Evolutionary conservation across 2,888 invertebrate species (phyloP), one percentile per base, ranked within the genome.

Genomic region (Plebejus anna): DNA sequence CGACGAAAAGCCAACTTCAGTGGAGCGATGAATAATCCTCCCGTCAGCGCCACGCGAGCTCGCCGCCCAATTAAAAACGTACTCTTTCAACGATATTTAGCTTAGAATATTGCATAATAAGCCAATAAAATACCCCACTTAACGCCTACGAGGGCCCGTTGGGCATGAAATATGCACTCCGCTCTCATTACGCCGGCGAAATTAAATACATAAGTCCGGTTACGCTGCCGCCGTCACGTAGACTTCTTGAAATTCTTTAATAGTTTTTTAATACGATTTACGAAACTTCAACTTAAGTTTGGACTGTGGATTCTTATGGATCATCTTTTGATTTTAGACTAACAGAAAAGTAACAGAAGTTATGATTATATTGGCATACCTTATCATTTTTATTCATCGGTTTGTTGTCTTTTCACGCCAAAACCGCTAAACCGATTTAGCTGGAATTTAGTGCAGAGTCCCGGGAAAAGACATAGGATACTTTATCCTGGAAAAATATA

Each of bases 91-190:
- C 91, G 89, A 94, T 91, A 93, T 93, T 93, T 91, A 94, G 92
- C 93, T 94, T 92, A 93, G 93, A 91, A 92, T 93, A 92, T 94
- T 92, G 93, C 91, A 94, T 94, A 94, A 94, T 94, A 94, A 92
- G 90, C 92, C 93, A 88, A 93, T 94, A 94, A 94, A 94, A 91
- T 92, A 94, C 91, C 91, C 90, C 92, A 90, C 93, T 93, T 92
- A 90, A 90, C 89, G 92, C 91, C 90, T 82, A 86, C 84, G 84
- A 87, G 87, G 85, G 85, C 73, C 88, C 86, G 87, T 84, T 85
- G 82, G 87, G 84, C 85, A 87, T 94, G 92, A 94, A 93, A 92
- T 94, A 93, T 94, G 90, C 90, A 91, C 88, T 90, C 89, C 89
- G 84, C 87, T 88, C 91, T 93, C 90, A 92, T 94, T 92, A 92